These are phyloP conservation scores for Tethya wilhelma DNA, from an alignment of 37 sponge, comb jelly and placozoan genomes.

Conservation along the genomic window DNA sequence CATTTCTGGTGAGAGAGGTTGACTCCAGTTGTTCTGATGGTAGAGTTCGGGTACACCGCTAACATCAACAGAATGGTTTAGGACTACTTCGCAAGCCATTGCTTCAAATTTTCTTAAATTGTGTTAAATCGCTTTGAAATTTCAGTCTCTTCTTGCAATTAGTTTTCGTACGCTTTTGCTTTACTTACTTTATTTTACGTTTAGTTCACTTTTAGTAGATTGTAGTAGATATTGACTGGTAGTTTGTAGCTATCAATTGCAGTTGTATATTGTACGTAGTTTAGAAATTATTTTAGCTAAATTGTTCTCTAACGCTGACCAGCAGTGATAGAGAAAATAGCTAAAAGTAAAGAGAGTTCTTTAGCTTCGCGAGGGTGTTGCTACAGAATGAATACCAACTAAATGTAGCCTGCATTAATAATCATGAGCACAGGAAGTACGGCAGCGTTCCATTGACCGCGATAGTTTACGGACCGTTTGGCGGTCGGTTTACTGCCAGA, in stretches of 20 bases:
- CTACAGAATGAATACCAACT: no score
- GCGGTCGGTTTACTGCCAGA: no score
- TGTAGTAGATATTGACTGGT: background rate
- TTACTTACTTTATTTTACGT: background rate
- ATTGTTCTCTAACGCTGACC: conserved; percentile 22
- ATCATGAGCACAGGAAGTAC: no score
- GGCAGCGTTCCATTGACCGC: no score
- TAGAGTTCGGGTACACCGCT: conserved; percentile 30
- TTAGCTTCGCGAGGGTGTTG: no score
- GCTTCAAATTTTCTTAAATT: background rate
- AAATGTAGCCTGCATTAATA: no score
- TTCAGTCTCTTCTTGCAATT: background rate
- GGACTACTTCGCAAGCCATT: conserved; percentile 55
- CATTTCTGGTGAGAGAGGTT: conserved; percentile 61
- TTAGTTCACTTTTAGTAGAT: background rate
- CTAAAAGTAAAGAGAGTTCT: no score
- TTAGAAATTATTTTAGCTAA: background rate
- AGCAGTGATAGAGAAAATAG: no score
- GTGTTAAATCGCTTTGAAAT: background rate
- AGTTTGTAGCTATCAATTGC: background rate
- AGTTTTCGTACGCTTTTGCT: background rate
- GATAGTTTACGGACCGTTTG: no score
- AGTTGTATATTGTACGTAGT: background rate
- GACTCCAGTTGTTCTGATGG: conserved; percentile 43
- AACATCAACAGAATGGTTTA: conserved; percentile 41